These are phyloP conservation scores for Etheostoma spectabile DNA, from an alignment of 2,113 vertebrate species.

Conservation along the genomic window DNA sequence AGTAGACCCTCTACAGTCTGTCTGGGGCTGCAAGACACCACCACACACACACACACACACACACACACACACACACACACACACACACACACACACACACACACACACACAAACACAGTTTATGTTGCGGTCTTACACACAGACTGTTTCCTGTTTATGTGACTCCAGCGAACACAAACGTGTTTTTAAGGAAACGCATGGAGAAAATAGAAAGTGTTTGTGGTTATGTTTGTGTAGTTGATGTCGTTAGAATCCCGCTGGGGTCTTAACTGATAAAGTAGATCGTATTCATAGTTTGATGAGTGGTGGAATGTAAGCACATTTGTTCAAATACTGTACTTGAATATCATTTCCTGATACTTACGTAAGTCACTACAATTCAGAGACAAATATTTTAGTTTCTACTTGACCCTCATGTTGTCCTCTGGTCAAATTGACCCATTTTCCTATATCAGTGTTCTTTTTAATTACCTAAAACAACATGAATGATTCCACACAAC, in stretches of 20 bases:
- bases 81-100: neutral
- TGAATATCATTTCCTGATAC: neutral
- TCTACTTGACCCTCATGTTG: too few relatives aligned
- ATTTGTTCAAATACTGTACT: neutral
- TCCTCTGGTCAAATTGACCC: too few relatives aligned
- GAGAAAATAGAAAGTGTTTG: neutral
- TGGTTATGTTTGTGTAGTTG: neutral
- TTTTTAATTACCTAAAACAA: too few relatives aligned
- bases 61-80: neutral
- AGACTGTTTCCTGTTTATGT: slow-evolving; percentile 43
- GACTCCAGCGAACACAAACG: slow-evolving; percentile 2
- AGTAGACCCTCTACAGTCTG: too few relatives aligned
- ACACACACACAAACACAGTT: neutral
- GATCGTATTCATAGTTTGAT: neutral
- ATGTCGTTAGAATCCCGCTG: neutral
- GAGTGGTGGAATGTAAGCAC: too few relatives aligned
- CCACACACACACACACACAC: neutral
- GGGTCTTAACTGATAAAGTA: neutral
- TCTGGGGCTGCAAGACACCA: too few relatives aligned
- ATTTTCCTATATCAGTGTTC: too few relatives aligned
- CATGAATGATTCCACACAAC: too few relatives aligned
- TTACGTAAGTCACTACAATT: too few relatives aligned
- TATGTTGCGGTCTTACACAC: slow-evolving; percentile 18
- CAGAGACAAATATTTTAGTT: too few relatives aligned
- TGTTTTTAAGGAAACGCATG: slow-evolving; percentile 23